Evolutionary conservation across 2,797 vertebrate genomes (phyloP).

Genomic region (Aselliscus stoliczkanus): DNA sequence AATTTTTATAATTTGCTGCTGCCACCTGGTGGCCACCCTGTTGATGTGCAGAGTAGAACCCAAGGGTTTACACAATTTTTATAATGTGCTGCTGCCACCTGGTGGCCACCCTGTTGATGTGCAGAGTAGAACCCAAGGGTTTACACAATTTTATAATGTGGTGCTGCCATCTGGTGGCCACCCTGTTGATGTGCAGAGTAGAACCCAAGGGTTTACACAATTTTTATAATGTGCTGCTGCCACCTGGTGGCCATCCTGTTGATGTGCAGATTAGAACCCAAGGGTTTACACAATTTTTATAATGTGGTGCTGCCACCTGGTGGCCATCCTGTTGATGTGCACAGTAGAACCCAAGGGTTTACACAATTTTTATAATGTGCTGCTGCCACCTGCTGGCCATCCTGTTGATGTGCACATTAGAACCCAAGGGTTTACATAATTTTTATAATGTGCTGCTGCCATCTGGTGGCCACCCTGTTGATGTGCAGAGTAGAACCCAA

Average conservation of each 20-base stretch:
- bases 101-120: background rate
- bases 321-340: background rate
- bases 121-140: background rate
- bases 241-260: background rate
- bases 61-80: slow-evolving; percentile 30
- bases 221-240: slow-evolving; percentile 17
- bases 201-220: background rate
- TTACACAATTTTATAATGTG: background rate
- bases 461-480: background rate
- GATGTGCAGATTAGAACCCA: background rate
- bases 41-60: background rate
- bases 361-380: background rate
- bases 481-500: background rate
- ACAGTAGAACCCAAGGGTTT: background rate
- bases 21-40: background rate
- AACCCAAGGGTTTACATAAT: too few relatives aligned
- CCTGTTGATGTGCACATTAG: background rate
- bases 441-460: slow-evolving; percentile 20
- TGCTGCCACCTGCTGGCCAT: slow-evolving; percentile 31
- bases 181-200: background rate
- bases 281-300: slow-evolving; percentile 22
- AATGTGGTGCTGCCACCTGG: background rate
- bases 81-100: background rate
- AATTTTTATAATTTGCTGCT: slow-evolving; percentile 16
- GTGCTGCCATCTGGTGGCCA: slow-evolving; percentile 33